A percentile compares a stretch with the other conserved stretches of the same genome.
phyloP scores from a whole-genome alignment of 2,888 invertebrate genomes.

The Drosophila putrida region DNA sequence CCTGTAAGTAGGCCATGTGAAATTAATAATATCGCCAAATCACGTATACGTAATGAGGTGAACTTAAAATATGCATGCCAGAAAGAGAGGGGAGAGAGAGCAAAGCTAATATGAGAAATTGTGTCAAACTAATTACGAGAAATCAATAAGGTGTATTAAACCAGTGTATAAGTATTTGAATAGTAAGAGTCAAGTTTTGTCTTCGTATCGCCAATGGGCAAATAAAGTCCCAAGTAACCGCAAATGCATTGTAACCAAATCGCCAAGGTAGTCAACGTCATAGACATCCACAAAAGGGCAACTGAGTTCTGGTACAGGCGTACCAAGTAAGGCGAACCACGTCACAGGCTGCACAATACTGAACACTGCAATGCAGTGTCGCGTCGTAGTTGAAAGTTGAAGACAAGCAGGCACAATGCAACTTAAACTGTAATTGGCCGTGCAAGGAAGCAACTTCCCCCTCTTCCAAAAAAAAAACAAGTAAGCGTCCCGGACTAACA shows the following conservation, averaged over 20 bases:
- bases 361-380: conserved; percentile 37
- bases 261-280: conserved; percentile 36
- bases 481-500: not conserved
- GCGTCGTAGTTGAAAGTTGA: conserved; percentile 15
- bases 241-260: conserved; percentile 58
- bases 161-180: not conserved
- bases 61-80: not conserved
- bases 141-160: conserved; percentile 44
- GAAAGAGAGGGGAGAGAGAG: not conserved
- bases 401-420: conserved; percentile 32
- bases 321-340: conserved; percentile 31
- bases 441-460: conserved; percentile 58
- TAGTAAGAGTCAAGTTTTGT: conserved; percentile 9
- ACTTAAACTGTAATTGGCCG: conserved; percentile 75
- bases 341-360: conserved; percentile 38
- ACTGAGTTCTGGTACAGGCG: conserved; percentile 43
- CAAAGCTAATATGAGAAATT: conserved; percentile 24
- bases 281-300: conserved; percentile 59
- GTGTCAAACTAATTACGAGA: conserved; percentile 53
- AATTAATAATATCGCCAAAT: conserved; percentile 8
- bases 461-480: not conserved
- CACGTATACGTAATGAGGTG: conserved; percentile 26
- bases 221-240: conserved; percentile 34
- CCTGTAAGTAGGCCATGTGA: conserved; percentile 45
- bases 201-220: not conserved